These are phyloP conservation scores for Stratiomys singularior DNA, from an alignment of 2,888 invertebrate species.

Conservation along the genomic window DNA sequence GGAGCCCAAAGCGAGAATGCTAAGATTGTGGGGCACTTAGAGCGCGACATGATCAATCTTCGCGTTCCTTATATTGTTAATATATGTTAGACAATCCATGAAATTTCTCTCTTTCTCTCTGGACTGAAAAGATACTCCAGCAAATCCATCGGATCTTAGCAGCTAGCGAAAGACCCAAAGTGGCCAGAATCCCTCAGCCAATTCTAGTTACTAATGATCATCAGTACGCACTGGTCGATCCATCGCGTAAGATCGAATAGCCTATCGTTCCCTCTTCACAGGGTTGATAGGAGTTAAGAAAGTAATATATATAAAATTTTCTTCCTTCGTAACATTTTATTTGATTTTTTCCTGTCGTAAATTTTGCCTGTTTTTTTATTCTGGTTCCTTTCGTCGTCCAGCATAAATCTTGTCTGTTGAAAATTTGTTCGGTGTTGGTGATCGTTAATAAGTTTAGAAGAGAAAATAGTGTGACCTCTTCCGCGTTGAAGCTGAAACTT, in stretches of 20 bases:
- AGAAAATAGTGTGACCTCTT: slow-evolving; percentile 3
- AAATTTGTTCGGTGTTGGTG: slow-evolving; percentile 28
- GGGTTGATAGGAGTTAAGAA: slow-evolving; percentile 45
- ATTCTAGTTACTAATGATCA: slow-evolving; percentile 51
- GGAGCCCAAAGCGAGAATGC: slow-evolving; percentile 26
- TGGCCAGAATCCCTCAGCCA: slow-evolving; percentile 56
- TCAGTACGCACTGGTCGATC: slow-evolving; percentile 65
- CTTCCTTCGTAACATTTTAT: background rate
- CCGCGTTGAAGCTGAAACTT: slow-evolving; percentile 17
- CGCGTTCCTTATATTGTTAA: slow-evolving; percentile 54
- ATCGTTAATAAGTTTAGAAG: background rate
- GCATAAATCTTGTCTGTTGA: background rate
- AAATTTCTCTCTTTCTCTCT: slow-evolving; percentile 59
- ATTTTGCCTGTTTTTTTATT: background rate
- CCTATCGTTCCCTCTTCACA: slow-evolving; percentile 55
- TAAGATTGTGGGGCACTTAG: slow-evolving; percentile 55
- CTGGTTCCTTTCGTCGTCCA: background rate
- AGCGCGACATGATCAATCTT: slow-evolving; percentile 61
- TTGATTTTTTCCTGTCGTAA: slow-evolving; percentile 10
- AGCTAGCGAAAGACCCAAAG: slow-evolving; percentile 65
- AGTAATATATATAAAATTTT: slow-evolving; percentile 14
- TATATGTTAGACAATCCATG: slow-evolving; percentile 59
- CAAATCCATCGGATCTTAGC: slow-evolving; percentile 60
- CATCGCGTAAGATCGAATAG: slow-evolving; percentile 62
- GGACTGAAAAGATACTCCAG: slow-evolving; percentile 37